Base-by-base conservation (phyloP, 2,113 vertebrate species). In the Boleophthalmus pectinirostris region DNA sequence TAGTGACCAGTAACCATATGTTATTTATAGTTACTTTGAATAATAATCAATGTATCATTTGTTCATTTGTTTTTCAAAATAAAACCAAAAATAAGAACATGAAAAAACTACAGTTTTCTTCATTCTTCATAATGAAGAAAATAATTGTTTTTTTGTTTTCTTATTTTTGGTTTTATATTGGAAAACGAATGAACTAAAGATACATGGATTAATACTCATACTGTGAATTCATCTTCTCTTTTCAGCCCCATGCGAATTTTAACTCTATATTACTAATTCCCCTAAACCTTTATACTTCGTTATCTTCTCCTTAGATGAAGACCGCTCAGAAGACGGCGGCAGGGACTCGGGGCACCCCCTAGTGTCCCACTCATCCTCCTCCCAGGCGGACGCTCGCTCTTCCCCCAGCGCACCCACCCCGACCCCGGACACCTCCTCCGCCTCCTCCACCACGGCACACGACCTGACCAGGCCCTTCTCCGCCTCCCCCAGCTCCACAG, bases 381-480 rank as follows among this genome's bases (percentile, higher is more conserved):
- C 94, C 1, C 94, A 94, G 5, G 86, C 80, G 0, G 92, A 94
- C 3, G 80, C 90, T 0, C 95, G 91, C 0, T 91, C 95, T 70
- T 93, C 95, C 0, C 29, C 92, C 0, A 95, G 94, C 72, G 93
- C 95, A 0, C 90, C 88, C 43, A 94, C 92, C 0, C 91, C 93
- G 0, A 86, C 91, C 21, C 25, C 87, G 66, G 88, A 93, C 6
- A 69, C 83, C 20, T 88, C 86, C 45, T 83, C 89, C 21, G 83
- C 80, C 21, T 84, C 82, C 61, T 89, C 86, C 49, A 82, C 89
- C 24, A 84, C 80, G 56, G 69, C 90, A 65, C 91, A 93, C 0
- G 95, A 97, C 0, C 88, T 91, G 4, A 87, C 93, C 0, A 93
- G 92, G 65, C 94, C 94, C 70, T 97, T 96, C 82, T 95, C 96